Evolutionary conservation across 23 tunicate species (phyloP).

Genomic region (Styela clava): DNA sequence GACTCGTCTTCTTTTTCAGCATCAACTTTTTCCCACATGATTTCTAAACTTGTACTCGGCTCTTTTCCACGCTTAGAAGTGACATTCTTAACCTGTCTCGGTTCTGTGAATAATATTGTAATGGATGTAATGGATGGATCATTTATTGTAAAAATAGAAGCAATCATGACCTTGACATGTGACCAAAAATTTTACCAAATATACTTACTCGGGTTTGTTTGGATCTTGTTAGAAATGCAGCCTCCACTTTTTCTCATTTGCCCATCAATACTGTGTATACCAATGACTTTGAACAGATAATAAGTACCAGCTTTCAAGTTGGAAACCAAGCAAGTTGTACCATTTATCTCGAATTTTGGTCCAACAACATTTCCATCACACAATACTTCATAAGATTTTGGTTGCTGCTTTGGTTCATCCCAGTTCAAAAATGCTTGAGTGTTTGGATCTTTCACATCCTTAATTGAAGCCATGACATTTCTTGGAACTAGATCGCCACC

Average conservation of each 20-base stretch:
- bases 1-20: not conserved
- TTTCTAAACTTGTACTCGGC: not conserved
- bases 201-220: not conserved
- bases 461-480: not conserved
- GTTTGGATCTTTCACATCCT: not conserved
- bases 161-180: too few relatives aligned
- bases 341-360: not conserved
- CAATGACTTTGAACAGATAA: not conserved
- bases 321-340: not conserved
- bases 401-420: not conserved
- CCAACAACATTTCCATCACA: not conserved
- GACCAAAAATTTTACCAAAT: too few relatives aligned
- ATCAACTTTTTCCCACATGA: not conserved
- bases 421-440: conserved; percentile 1
- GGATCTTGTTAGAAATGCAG: not conserved
- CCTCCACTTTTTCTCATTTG: not conserved
- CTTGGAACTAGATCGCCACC: conserved; percentile 5
- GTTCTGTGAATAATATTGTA: not conserved
- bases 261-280: not conserved
- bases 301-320: not conserved
- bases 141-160: too few relatives aligned
- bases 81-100: not conserved
- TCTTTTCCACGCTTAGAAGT: not conserved
- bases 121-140: too few relatives aligned
- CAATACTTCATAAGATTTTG: not conserved